phyloP scores from a whole-genome alignment of 2,888 invertebrate genomes.

The Tetranychus piercei region DNA sequence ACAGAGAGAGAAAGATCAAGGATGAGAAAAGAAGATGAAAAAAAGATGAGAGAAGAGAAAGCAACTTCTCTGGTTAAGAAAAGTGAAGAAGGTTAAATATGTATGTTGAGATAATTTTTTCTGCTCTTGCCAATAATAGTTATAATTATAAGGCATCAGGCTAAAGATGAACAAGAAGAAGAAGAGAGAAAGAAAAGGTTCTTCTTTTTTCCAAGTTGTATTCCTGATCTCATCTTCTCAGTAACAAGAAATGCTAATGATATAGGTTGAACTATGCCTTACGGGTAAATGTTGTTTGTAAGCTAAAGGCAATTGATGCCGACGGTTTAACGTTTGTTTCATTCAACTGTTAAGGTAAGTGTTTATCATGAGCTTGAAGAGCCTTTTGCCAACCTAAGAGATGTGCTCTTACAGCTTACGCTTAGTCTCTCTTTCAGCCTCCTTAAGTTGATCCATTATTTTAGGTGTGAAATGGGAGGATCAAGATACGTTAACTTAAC shows the following conservation, averaged over 20 bases:
- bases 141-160: constrained; percentile 1
- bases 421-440: neutral
- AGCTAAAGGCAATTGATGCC: neutral
- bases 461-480: constrained; percentile 1
- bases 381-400: too few species aligned
- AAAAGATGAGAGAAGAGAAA: too few species aligned
- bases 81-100: too few species aligned
- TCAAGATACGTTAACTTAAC: neutral
- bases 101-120: neutral
- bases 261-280: neutral
- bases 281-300: neutral
- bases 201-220: neutral
- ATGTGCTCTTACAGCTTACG: neutral
- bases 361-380: too few species aligned
- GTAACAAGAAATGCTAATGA: constrained; percentile 1
- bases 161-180: neutral
- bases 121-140: neutral
- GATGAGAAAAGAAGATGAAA: too few species aligned
- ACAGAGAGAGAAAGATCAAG: too few species aligned
- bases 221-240: neutral
- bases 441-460: constrained; percentile 1
- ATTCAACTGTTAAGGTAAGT: neutral
- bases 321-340: neutral
- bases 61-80: too few species aligned
- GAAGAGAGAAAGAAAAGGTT: neutral